Percentiles rank a stretch among this genome's conserved stretches.
These are phyloP conservation scores for Amazona vittata DNA, from an alignment of 2,113 vertebrate genomes.

Conservation along the genomic window DNA sequence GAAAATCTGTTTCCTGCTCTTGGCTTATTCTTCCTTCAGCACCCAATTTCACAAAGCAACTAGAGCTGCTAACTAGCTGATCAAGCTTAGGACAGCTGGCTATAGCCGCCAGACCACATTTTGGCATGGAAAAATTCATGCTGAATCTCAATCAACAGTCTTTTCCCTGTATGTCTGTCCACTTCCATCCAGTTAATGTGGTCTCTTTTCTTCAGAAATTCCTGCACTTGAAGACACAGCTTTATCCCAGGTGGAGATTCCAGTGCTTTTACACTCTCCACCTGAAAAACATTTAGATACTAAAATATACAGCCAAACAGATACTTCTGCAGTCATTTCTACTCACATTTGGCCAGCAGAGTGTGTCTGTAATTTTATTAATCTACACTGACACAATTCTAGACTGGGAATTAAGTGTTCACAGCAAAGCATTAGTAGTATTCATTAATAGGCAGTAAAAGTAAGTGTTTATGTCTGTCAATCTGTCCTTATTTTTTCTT, in stretches of 20 bases:
- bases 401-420: background rate
- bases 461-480: background rate
- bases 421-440: background rate
- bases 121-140: background rate
- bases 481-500: background rate
- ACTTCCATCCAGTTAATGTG: background rate
- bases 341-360: background rate
- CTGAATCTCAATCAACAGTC: background rate
- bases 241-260: constrained; percentile 36
- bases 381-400: background rate
- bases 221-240: background rate
- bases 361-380: background rate
- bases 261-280: background rate
- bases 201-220: background rate
- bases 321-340: background rate
- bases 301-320: background rate
- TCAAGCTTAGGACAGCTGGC: background rate
- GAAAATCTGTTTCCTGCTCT: background rate
- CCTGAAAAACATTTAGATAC: background rate
- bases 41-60: background rate
- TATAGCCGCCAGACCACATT: background rate
- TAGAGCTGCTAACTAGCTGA: background rate
- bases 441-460: background rate
- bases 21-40: background rate
- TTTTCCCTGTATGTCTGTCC: background rate